These are phyloP conservation scores for Sphaerophoria taeniata DNA, from an alignment of 2,888 invertebrate species.

Conservation along the genomic window DNA sequence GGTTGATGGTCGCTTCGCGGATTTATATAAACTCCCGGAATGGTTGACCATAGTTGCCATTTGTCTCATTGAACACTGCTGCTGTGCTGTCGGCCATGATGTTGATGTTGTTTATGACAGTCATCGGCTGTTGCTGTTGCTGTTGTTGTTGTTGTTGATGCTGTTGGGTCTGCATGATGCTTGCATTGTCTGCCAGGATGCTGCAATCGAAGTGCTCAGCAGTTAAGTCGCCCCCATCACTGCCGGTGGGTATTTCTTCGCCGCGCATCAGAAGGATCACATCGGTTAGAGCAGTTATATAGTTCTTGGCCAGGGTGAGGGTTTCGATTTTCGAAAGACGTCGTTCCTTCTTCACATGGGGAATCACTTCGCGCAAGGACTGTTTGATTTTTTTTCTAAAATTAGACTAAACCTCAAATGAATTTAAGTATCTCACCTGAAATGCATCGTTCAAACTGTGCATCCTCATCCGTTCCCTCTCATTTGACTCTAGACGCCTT, in stretches of 20 bases:
- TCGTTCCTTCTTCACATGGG: constrained; percentile 92
- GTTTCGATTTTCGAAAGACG: constrained; percentile 95
- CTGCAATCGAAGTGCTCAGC: constrained; percentile 79
- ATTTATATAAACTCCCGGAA: constrained; percentile 82
- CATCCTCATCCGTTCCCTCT: constrained; percentile 95
- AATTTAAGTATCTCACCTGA: constrained; percentile 85
- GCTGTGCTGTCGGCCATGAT: constrained; percentile 74
- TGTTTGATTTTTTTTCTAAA: constrained; percentile 79
- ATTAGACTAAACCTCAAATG: not conserved
- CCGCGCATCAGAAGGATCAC: constrained; percentile 91
- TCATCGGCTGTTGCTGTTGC: constrained; percentile 75
- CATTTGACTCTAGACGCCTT: constrained; percentile 94
- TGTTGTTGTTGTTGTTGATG: constrained; percentile 76
- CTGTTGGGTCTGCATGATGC: constrained; percentile 77
- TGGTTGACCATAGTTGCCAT: constrained; percentile 81
- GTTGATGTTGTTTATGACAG: constrained; percentile 75
- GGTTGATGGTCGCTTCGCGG: not conserved
- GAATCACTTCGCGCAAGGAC: constrained; percentile 92
- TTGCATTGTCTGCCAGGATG: constrained; percentile 79
- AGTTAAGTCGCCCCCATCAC: constrained; percentile 73
- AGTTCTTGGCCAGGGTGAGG: constrained; percentile 93
- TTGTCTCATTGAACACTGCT: constrained; percentile 77
- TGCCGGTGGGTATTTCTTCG: constrained; percentile 79
- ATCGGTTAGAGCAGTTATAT: constrained; percentile 94
- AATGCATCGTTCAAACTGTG: constrained; percentile 96